Percentiles rank a stretch among this genome's conserved stretches.
Conservation (phyloP, 2,797 vertebrate genomes). For the Lagorchestes hirsutus region DNA sequence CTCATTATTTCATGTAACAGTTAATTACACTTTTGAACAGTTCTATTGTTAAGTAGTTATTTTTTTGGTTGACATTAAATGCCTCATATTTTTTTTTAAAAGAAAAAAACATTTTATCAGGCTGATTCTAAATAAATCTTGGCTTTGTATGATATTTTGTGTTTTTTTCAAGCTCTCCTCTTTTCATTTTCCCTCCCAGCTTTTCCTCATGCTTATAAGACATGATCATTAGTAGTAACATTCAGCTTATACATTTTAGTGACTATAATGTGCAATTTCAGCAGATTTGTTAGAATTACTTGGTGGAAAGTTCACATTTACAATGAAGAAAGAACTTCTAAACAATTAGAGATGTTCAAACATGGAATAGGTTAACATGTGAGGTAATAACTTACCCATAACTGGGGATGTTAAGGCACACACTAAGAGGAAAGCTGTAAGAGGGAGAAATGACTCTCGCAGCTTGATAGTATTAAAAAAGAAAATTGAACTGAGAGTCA, state of each 20-base stretch:
- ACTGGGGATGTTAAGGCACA: background rate
- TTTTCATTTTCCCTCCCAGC: background rate
- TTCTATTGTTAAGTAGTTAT: background rate
- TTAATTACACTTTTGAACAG: background rate
- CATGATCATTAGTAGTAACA: background rate
- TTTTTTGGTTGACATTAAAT: background rate
- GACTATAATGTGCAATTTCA: background rate
- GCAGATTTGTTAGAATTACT: background rate
- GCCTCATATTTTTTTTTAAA: too few relatives aligned
- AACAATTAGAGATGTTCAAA: background rate
- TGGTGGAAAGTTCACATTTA: background rate
- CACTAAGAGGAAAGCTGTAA: background rate
- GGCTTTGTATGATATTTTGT: background rate
- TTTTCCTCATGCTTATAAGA: background rate
- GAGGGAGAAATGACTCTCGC: background rate
- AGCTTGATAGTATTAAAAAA: too few relatives aligned
- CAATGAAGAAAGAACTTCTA: background rate
- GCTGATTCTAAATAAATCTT: background rate
- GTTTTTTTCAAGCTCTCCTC: background rate
- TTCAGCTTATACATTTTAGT: background rate
- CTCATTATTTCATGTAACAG: background rate
- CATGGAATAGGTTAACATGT: background rate
- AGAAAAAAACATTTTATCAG: background rate
- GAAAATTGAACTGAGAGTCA: background rate
- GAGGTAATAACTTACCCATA: background rate